Evolutionary conservation across 1,140 invertebrate species (phyloP), one percentile per base, ranked within the genome.

Genomic region (Psilanteris sp.): DNA sequence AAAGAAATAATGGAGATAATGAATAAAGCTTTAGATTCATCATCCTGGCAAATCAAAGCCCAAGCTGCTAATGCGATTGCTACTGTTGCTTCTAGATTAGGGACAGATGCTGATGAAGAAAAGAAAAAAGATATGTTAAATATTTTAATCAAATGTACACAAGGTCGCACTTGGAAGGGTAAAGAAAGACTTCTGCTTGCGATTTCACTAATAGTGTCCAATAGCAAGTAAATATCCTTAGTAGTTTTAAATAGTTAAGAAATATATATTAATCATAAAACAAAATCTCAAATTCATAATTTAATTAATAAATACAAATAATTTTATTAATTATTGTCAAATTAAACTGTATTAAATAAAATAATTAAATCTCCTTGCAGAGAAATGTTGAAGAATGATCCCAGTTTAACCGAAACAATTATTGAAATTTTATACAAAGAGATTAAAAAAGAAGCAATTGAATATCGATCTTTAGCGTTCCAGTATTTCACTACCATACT

Each of bases 161-260:
- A 92, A 50, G 96, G 96, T 3, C 91, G 95, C 79, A 97, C 94
- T 0, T 98, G 95, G 92, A 92, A 93, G 73, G 96, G 96, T 9
- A 98, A 98, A 85, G 93, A 96, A 77, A 90, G 92, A 48, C 82
- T 97, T 4, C 80, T 97, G 2, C 91, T 93, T 77, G 96, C 96
- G 0, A 82, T 97, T 6, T 91, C 93, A 14, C 91, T 90, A 10
- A 89, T 97, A 13, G 93, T 91, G 70, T 90, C 89, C 61, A 91
- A 90, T 76, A 92, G 93, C 91, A 92, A 91, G 93, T 94, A 85
- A 11, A 20, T 66, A 22, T 55, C 9, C n/a, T 55, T n/a, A n/a
- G n/a, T n/a, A n/a, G n/a, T n/a, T n/a, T n/a, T n/a, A n/a, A n/a
- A n/a, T n/a, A n/a, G n/a, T n/a, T n/a, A n/a, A n/a, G n/a, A n/a